These are phyloP conservation scores for Natator depressus DNA, from an alignment of 2,113 vertebrate species.

Conservation along the genomic window DNA sequence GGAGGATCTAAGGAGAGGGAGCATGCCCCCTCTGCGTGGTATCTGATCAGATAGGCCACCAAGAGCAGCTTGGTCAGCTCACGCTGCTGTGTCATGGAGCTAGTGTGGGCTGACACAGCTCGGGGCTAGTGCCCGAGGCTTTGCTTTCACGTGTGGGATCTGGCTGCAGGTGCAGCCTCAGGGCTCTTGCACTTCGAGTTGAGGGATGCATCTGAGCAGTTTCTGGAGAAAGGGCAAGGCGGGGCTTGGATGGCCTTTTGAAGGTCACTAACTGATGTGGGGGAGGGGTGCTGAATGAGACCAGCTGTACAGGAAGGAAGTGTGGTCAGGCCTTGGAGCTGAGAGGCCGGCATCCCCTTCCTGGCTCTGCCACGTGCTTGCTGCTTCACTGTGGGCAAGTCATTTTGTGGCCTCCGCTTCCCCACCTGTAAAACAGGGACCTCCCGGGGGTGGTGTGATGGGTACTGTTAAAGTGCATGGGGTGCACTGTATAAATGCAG, in stretches of 20 bases:
- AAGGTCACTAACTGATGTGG: neutral
- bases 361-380: neutral
- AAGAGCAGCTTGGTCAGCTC: neutral
- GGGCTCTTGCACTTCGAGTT: neutral
- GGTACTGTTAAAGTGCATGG: too few relatives aligned
- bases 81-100: neutral
- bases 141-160: neutral
- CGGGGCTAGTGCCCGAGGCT: neutral
- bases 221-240: neutral
- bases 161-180: too few relatives aligned
- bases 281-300: neutral
- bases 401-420: neutral
- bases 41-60: neutral
- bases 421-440: neutral
- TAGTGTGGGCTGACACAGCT: too few relatives aligned
- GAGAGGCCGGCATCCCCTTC: neutral
- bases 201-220: neutral
- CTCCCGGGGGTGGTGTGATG: neutral
- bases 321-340: neutral
- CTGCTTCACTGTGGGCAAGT: neutral
- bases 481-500: neutral
- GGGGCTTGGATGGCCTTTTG: neutral
- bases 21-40: neutral
- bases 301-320: neutral
- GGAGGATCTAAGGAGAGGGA: neutral